phyloP scores from a whole-genome alignment of 1,140 invertebrate species.

The Drosophila auraria region DNA sequence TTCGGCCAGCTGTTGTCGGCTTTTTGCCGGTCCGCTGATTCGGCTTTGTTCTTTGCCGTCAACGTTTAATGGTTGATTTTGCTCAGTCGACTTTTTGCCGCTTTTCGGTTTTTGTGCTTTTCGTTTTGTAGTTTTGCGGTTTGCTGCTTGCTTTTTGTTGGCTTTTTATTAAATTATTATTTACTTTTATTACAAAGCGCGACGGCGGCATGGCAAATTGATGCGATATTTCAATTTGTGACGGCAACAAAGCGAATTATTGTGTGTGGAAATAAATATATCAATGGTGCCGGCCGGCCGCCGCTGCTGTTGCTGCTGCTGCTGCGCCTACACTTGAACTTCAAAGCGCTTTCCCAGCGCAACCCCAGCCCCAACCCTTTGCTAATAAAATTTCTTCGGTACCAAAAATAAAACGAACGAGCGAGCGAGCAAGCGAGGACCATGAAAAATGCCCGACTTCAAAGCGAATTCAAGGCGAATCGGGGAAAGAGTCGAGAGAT shows the following conservation, averaged over 20 bases:
- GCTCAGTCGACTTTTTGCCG: conserved; percentile 30
- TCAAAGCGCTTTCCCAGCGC: conserved; percentile 67
- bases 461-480: conserved; percentile 54
- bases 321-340: conserved; percentile 71
- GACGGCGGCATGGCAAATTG: conserved; percentile 79
- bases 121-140: conserved; percentile 43
- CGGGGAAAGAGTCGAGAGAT: conserved; percentile 8
- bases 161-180: conserved; percentile 81
- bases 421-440: conserved; percentile 6
- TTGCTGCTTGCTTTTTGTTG: conserved; percentile 18
- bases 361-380: conserved; percentile 37
- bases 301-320: conserved; percentile 11
- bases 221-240: conserved; percentile 82
- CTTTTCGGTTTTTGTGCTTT: conserved; percentile 33
- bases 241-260: conserved; percentile 53
- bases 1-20: conserved; percentile 71
- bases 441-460: conserved; percentile 59
- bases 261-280: conserved; percentile 60
- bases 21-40: conserved; percentile 57
- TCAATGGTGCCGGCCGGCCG: conserved; percentile 38
- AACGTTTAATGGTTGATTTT: conserved; percentile 75
- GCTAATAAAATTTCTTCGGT: conserved; percentile 74
- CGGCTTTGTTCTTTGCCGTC: conserved; percentile 79
- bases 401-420: conserved; percentile 67
- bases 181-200: conserved; percentile 82